Evolutionary conservation across 2,888 invertebrate species (phyloP), one percentile per base, ranked within the genome.

Genomic region (Drosophila borealis): DNA sequence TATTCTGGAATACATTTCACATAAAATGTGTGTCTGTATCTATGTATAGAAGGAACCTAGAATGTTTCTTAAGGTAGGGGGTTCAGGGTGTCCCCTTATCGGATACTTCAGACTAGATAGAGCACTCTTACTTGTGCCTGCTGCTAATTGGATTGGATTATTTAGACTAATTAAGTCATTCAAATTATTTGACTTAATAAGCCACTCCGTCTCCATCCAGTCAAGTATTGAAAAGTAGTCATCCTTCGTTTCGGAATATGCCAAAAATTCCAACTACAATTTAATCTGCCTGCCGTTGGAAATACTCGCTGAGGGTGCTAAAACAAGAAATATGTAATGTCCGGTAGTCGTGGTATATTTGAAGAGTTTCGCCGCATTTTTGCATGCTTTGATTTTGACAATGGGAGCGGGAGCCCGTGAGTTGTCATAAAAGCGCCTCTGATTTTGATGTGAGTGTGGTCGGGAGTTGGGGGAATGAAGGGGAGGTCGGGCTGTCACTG

Each of bases 391-490:
- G 57, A 51, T 74, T 70, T 68, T 70, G 88, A 83, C 81, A 73
- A 70, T 56, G 66, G 60, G 17, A 17, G 17, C 17, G 17, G 70
- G 67, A 64, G 86, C 62, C 80, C 83, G 70, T 77, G 69, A 80
- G 66, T 70, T 83, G 87, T 86, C 89, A 88, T 72, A 81, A 82
- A 55, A 81, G 34, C 48, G 46, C 36, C 54, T 56, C 21, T 10
- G 34, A 44, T 36, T 49, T 54, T 50, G 61, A 65, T 11, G 33
- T 19, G 25, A 37, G 3, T 8, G 44, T 33, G 33, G n/a, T n/a
- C n/a, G 19, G 9, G 0, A 21, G 11, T 21, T 13, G 14, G 42
- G 11, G 13, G 33, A 13, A 13, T 10, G 11, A 9, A 21, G 50
- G 19, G 39, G 10, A 46, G 3, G n/a, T 62, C 36, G 51, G 45